phyloP scores from a whole-genome alignment of 2,113 vertebrate genomes.

The Hymenochirus boettgeri region DNA sequence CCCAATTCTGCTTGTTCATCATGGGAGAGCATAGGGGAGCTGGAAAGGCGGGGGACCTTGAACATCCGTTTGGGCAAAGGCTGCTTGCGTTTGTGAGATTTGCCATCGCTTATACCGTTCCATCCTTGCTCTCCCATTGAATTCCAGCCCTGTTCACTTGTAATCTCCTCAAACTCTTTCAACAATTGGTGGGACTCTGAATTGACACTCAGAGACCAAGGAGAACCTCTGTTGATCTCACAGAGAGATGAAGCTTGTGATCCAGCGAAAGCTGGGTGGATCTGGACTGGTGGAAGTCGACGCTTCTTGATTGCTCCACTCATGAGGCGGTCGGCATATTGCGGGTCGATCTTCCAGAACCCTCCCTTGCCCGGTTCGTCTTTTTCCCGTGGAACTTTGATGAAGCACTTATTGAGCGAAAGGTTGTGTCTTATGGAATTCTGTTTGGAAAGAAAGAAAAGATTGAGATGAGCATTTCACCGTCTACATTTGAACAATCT shows the following conservation, averaged over 20 bases:
- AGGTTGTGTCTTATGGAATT: constrained; percentile 96
- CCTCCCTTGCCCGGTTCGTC: constrained; percentile 92
- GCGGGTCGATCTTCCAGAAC: constrained; percentile 94
- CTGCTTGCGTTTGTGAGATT: constrained; percentile 71
- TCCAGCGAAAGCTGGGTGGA: constrained; percentile 70
- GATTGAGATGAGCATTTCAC: constrained; percentile 7
- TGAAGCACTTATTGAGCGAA: constrained; percentile 96
- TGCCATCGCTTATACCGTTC: constrained; percentile 53
- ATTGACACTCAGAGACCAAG: constrained; percentile 55
- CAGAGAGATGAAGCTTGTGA: background rate
- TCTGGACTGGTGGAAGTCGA: constrained; percentile 74
- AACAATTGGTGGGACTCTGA: constrained; percentile 78
- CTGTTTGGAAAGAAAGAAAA: constrained; percentile 56
- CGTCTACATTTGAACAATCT: too few species aligned
- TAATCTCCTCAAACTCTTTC: constrained; percentile 78
- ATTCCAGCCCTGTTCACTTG: constrained; percentile 63
- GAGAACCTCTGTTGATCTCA: background rate
- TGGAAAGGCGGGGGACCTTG: constrained; percentile 64
- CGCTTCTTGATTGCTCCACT: constrained; percentile 83
- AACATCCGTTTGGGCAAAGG: constrained; percentile 52
- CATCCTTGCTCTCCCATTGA: constrained; percentile 58
- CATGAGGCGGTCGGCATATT: constrained; percentile 82
- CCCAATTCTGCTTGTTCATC: constrained; percentile 81
- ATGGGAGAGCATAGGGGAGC: constrained; percentile 67
- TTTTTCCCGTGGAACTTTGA: constrained; percentile 92